Percentiles rank a stretch among this genome's conserved stretches.
phyloP scores from a whole-genome alignment of 2,888 invertebrate species.

The Strigamia crassipes region DNA sequence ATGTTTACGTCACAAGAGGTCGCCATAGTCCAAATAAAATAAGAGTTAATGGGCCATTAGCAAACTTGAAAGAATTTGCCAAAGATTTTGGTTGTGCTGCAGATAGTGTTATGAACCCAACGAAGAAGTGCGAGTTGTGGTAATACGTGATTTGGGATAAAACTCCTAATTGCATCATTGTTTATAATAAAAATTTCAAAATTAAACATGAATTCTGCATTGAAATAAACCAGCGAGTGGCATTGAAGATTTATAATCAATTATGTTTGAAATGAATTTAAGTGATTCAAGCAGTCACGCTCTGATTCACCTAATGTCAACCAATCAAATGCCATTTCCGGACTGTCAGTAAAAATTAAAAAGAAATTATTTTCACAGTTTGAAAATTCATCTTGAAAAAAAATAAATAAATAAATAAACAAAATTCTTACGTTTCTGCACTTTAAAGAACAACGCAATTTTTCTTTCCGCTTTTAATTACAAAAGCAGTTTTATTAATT shows the following conservation, averaged over 20 bases:
- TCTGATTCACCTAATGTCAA: background rate
- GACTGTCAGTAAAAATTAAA: background rate
- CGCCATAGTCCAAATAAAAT: constrained; percentile 44
- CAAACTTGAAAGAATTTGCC: constrained; percentile 36
- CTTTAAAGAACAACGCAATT: no score
- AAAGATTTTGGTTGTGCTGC: constrained; percentile 36
- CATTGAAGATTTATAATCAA: background rate
- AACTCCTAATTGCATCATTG: background rate
- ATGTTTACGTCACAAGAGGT: constrained; percentile 39
- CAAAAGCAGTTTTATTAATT: background rate
- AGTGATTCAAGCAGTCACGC: background rate
- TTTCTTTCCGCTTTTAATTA: background rate
- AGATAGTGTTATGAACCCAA: background rate
- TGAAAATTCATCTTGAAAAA: background rate
- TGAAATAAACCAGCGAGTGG: background rate
- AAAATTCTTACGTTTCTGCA: background rate
- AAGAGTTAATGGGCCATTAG: constrained; percentile 44
- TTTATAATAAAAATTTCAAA: background rate
- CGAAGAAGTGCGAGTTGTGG: constrained; percentile 41
- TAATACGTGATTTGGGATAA: background rate
- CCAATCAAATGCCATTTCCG: background rate
- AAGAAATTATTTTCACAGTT: background rate
- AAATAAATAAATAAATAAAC: background rate
- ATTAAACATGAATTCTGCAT: background rate
- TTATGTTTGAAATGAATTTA: background rate